Evolutionary conservation across 2,888 invertebrate genomes (phyloP), one percentile per base, ranked within the genome.

Genomic region (Mesochorus sp.): DNA sequence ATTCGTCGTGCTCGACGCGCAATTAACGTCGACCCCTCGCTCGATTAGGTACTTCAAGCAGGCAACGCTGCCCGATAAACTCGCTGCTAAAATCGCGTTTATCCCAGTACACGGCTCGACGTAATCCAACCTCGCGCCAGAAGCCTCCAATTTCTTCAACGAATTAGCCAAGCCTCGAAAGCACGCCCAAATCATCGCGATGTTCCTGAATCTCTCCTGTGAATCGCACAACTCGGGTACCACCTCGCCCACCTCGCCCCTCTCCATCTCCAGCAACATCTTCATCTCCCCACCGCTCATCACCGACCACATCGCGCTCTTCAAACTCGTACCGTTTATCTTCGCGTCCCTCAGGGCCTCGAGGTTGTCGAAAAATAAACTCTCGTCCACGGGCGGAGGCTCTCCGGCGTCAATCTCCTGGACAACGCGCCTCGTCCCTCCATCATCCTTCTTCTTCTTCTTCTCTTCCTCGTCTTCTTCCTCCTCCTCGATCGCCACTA

Each of bases 171-270:
- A 92, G 82, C 95, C 95, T 59, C 96, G 92, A 85, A 96, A 96
- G 2, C 95, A 95, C 0, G 95, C 93, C 96, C 96, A 97, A 64
- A 96, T 92, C 81, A 95, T 94, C 31, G 95, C 93, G n/a, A 96
- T 93, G 88, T 96, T 95, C 44, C 82, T 86, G 1, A 90, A 76
- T 24, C 82, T 79, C 1, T 82, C 73, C 1, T 84, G 81, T 3
- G 71, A 82, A 0, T 57, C 53, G n/a, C n/a, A n/a, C n/a, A n/a
- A n/a, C 0, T 70, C 70, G 0, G 80, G 68, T 0, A 84, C 78
- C 2, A 82, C 26, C 12, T 79, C 75, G 10, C 80, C 66, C 2
- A 83, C 28, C 0, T 84, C 79, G 1, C 83, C 85, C 34, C 86
- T 87, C 17, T 90, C 90, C 81, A 90, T 84, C 2, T 88, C 83